phyloP scores from a whole-genome alignment of 2,113 vertebrate species.

The Vidua chalybeata region DNA sequence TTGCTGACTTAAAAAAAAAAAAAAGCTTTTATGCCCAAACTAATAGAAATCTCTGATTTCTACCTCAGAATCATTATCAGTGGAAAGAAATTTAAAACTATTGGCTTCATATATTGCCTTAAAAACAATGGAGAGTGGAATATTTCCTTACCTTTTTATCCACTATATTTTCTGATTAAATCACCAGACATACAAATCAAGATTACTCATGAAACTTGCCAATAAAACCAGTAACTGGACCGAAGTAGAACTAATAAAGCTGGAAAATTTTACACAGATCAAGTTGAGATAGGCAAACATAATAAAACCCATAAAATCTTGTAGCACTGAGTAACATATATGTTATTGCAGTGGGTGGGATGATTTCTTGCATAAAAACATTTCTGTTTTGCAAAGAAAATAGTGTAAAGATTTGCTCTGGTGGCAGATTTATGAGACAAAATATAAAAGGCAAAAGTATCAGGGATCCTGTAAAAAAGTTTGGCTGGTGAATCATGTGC shows the following conservation, averaged over 20 bases:
- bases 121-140: not conserved
- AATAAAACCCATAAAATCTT: not conserved
- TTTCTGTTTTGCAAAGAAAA: not conserved
- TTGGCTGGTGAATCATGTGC: not conserved
- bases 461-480: not conserved
- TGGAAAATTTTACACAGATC: not conserved
- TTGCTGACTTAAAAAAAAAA: not conserved
- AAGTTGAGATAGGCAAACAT: not conserved
- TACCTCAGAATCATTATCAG: not conserved
- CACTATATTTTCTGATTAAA: not conserved
- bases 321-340: not conserved
- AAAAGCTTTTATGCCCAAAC: not conserved
- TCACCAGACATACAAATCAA: not conserved
- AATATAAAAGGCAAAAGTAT: not conserved
- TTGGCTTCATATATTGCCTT: not conserved
- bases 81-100: not conserved
- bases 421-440: not conserved
- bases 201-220: not conserved
- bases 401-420: not conserved
- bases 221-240: not conserved
- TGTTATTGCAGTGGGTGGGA: not conserved
- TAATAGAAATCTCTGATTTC: not conserved
- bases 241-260: not conserved
- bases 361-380: rapidly evolving
- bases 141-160: not conserved